Evolutionary conservation across 2,113 vertebrate genomes (phyloP), one percentile per base, ranked within the genome.

Genomic region (Tyto alba): DNA sequence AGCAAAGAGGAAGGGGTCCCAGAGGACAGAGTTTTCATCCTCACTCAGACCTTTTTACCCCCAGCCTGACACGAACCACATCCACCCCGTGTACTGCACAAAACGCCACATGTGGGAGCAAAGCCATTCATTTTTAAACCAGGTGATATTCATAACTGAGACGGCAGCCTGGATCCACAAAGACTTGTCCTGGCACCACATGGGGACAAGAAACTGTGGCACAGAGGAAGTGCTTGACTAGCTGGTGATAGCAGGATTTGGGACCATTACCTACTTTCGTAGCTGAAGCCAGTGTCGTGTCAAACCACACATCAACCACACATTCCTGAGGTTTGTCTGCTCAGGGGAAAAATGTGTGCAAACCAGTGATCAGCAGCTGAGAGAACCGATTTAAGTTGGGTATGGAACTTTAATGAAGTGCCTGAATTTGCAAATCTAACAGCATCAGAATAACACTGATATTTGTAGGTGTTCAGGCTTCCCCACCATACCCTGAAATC

Each of bases 41-140:
- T 89, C 27, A 47, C 18, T 7, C 7, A 36, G 26, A 32, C 22
- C 9, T 47, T 57, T 72, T 43, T 16, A 34, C 10, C 25, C 23
- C 4, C 8, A 40, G 21, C 15, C 45, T 71, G 57, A 59, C n/a
- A 25, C 21, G 41, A 13, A 57, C 18, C 34, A 47, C 53, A 34
- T 74, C 60, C 41, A 10, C 48, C 64, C 45, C 4, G 1, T 11
- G 34, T 21, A 34, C 56, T 1, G 0, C 43, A 59, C 1, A 3
- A 41, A 86, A 66, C 53, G 45, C 30, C 1, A 1, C 26, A 4
- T 25, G 23, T 30, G 6, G 16, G 29, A 23, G 25, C 40, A 50
- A 66, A 89, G 57, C 36, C 15, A 18, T 66, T 43, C 4, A 14
- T 80, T 83, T 90, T 94, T 34, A 60, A 85, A 62, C 32, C 29